Percentiles rank a stretch among this genome's conserved stretches.
Conservation (phyloP, 2,797 vertebrate genomes). For the Taenioides sp. region DNA sequence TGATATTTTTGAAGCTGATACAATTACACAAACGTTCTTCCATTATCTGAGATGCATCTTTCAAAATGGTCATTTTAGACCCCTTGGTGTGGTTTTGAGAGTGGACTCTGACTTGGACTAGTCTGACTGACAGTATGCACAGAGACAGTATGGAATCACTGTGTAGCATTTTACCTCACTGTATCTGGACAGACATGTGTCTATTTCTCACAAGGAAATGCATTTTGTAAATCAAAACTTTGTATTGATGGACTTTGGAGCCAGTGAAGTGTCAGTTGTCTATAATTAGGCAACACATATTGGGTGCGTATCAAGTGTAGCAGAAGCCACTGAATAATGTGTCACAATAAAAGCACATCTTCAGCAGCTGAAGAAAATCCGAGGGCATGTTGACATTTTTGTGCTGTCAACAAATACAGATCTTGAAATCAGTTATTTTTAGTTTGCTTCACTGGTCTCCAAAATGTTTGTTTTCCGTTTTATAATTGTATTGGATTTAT, state of each 20-base stretch:
- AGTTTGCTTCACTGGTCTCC: neutral
- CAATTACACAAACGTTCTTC: slow-evolving; percentile 38
- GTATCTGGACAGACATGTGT: slow-evolving; percentile 5
- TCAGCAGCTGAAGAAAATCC: neutral
- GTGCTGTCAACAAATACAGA: neutral
- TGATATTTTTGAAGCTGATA: neutral
- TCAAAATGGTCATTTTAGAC: neutral
- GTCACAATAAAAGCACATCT: slow-evolving; percentile 14
- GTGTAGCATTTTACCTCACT: slow-evolving; percentile 32
- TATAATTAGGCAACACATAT: slow-evolving; percentile 40
- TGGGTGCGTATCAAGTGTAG: slow-evolving; percentile 31
- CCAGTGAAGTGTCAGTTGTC: slow-evolving; percentile 24
- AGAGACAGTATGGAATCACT: slow-evolving; percentile 4
- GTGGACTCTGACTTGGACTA: slow-evolving; percentile 1
- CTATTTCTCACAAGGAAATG: slow-evolving; percentile 5
- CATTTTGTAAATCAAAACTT: slow-evolving; percentile 10
- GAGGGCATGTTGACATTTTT: neutral
- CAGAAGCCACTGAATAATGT: slow-evolving; percentile 21
- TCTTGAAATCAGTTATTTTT: neutral
- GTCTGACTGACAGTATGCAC: slow-evolving; percentile 37
- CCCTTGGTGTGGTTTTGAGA: slow-evolving; percentile 10
- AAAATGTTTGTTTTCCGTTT: neutral
- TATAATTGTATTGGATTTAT: neutral
- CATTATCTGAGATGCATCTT: slow-evolving; percentile 16
- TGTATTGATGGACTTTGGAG: slow-evolving; percentile 19